Conservation (phyloP, 2,113 vertebrate genomes). For the Cinclus cinclus region DNA sequence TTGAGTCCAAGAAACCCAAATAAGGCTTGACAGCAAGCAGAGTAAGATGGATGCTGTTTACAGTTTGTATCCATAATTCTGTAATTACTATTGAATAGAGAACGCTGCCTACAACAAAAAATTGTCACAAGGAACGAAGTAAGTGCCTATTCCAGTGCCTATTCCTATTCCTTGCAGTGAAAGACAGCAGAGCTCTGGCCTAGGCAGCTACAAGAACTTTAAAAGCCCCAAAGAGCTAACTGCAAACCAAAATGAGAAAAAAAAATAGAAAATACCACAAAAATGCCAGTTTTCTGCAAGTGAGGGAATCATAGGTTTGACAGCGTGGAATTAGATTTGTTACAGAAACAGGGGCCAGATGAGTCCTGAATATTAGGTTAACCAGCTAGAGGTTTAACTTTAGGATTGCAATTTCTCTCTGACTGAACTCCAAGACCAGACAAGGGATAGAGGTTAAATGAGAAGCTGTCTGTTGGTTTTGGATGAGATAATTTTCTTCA, state of each 20-base stretch:
- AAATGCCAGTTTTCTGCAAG: background rate
- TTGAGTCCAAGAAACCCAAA: background rate
- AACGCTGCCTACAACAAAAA: background rate
- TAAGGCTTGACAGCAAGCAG: background rate
- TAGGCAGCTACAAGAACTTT: background rate
- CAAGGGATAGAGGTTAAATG: background rate
- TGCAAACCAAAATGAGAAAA: background rate
- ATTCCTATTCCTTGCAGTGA: background rate
- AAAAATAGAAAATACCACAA: background rate
- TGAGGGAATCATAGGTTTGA: background rate
- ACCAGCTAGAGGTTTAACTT: background rate
- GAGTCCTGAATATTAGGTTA: background rate
- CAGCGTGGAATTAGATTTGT: background rate
- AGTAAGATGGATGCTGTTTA: background rate
- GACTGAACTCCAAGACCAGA: background rate
- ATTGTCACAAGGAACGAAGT: background rate
- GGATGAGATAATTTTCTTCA: background rate
- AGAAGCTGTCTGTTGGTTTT: background rate
- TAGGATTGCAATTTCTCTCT: background rate
- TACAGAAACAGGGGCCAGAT: background rate
- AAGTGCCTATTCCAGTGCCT: background rate
- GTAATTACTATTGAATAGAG: background rate
- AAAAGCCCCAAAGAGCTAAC: background rate
- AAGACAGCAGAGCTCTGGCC: background rate
- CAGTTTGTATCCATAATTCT: background rate